phyloP scores from a whole-genome alignment of 2,113 vertebrate genomes.

The Chiloscyllium plagiosum region DNA sequence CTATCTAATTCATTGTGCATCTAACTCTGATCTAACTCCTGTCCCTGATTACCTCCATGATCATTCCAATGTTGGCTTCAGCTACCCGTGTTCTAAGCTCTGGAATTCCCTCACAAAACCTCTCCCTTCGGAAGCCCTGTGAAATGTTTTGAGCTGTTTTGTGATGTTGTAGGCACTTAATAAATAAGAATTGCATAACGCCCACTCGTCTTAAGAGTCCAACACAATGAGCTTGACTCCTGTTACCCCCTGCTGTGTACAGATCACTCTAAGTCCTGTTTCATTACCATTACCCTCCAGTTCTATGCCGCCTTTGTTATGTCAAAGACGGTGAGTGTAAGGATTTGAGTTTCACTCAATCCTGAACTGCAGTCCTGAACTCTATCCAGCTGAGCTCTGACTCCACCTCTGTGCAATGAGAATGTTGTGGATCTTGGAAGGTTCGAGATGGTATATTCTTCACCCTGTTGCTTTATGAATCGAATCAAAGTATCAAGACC shows the following conservation, averaged over 20 bases:
- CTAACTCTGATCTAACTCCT: background rate
- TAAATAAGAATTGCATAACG: background rate
- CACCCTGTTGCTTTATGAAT: background rate
- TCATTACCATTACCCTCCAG: background rate
- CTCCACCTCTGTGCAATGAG: background rate
- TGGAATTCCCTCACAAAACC: too few species aligned
- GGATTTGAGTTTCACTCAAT: background rate
- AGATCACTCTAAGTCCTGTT: background rate
- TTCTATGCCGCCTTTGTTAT: background rate
- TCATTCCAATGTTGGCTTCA: too few species aligned
- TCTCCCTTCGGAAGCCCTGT: too few species aligned
- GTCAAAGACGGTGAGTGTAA: background rate
- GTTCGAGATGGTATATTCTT: background rate
- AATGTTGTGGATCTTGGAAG: background rate
- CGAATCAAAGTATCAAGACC: background rate
- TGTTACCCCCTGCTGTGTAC: background rate
- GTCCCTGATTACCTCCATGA: too few species aligned
- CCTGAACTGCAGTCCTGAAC: background rate
- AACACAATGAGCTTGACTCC: background rate
- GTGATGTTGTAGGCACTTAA: too few species aligned
- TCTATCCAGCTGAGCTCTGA: background rate
- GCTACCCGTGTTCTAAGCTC: too few species aligned
- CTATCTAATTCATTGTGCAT: background rate
- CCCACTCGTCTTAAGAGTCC: background rate
- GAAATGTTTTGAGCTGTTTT: too few species aligned